Percentiles rank a stretch among this genome's conserved stretches.
Evolutionary conservation across 2,113 vertebrate species (phyloP).

Genomic region (Megaceryle maxima): DNA sequence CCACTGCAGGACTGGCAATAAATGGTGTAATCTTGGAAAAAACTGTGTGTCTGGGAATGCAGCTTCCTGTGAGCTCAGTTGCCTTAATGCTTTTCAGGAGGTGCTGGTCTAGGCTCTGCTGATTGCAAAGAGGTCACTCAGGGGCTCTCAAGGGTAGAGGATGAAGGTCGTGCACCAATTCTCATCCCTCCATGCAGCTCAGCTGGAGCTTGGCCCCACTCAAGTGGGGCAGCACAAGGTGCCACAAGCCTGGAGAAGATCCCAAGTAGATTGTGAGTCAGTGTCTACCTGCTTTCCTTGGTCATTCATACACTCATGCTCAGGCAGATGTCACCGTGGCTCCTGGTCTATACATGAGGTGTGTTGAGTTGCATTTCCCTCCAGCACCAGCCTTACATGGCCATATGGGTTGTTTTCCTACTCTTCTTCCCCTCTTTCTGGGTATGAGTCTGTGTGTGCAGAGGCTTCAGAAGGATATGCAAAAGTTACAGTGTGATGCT

Average conservation of each 20-base stretch:
- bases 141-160: neutral
- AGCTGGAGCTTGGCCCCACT: neutral
- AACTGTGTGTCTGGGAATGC: neutral
- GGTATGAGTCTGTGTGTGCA: neutral
- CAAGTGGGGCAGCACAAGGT: neutral
- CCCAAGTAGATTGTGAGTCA: neutral
- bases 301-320: rapidly evolving
- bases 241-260: neutral
- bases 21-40: neutral
- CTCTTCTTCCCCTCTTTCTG: neutral
- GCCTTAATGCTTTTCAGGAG: neutral
- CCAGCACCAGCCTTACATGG: neutral
- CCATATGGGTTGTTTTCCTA: neutral
- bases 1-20: rapidly evolving
- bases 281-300: neutral
- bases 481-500: neutral
- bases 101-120: neutral
- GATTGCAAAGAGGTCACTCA: neutral
- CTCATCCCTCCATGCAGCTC: neutral
- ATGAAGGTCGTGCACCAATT: neutral
- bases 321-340: neutral
- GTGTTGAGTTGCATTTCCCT: rapidly evolving
- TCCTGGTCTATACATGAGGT: neutral
- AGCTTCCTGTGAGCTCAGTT: neutral
- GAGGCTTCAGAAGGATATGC: neutral